A percentile compares a stretch with the other conserved stretches of the same genome.
Evolutionary conservation across 1,140 invertebrate species (phyloP).

Genomic region (Elymnias hypermnestra): DNA sequence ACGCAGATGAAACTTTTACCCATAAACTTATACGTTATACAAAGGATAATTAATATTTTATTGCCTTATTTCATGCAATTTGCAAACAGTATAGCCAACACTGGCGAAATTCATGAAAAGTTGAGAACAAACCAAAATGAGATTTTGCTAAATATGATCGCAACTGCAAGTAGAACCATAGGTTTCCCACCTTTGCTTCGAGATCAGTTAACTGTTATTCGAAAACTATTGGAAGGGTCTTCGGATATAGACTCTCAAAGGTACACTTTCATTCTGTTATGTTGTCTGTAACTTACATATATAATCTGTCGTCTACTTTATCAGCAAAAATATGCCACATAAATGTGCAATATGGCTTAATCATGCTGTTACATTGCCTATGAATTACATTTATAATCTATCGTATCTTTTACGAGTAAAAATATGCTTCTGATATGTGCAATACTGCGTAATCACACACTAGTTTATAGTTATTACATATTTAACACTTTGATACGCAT

Average conservation of each 20-base stretch:
- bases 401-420: too few relatives aligned
- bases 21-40: slow-evolving; percentile 52
- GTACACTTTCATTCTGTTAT: slow-evolving; percentile 12
- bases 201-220: slow-evolving; percentile 33
- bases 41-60: slow-evolving; percentile 50
- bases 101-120: slow-evolving; percentile 2
- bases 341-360: too few relatives aligned
- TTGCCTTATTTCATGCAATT: slow-evolving; percentile 34
- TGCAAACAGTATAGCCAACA: slow-evolving; percentile 20
- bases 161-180: slow-evolving; percentile 34
- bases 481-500: too few relatives aligned
- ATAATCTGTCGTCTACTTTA: too few relatives aligned
- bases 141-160: slow-evolving; percentile 32
- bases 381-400: too few relatives aligned
- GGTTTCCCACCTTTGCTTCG: slow-evolving; percentile 42
- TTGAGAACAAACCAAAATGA: slow-evolving; percentile 20
- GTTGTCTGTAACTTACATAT: too few relatives aligned
- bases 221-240: slow-evolving; percentile 24
- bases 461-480: too few relatives aligned
- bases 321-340: too few relatives aligned
- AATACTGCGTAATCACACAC: too few relatives aligned
- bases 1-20: slow-evolving; percentile 48
- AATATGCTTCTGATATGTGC: too few relatives aligned
- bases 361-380: too few relatives aligned
- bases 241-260: slow-evolving; percentile 22